Evolutionary conservation across 2,888 invertebrate genomes (phyloP).

Genomic region (Lordiphosa fenestrarum): DNA sequence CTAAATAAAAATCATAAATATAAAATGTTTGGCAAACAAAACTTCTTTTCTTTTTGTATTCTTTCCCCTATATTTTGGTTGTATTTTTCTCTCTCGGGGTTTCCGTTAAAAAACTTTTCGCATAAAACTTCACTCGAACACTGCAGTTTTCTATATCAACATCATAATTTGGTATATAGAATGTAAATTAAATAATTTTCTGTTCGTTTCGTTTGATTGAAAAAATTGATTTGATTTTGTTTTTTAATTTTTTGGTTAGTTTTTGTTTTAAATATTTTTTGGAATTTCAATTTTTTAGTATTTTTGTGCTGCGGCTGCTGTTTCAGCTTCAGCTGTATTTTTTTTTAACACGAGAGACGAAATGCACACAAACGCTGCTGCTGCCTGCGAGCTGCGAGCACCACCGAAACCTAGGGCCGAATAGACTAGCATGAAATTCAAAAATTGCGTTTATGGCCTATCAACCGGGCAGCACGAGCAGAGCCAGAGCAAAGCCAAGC

Average conservation of each 20-base stretch:
- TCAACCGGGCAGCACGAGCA: constrained; percentile 34
- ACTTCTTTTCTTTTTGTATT: neutral
- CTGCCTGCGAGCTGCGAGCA: constrained; percentile 79
- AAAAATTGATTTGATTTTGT: neutral
- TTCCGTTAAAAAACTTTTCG: constrained; percentile 3
- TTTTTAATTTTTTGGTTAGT: constrained; percentile 25
- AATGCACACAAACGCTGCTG: constrained; percentile 77
- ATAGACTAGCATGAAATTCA: constrained; percentile 80
- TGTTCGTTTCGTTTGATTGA: constrained; percentile 14
- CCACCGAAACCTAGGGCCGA: constrained; percentile 81
- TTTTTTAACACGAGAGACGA: constrained; percentile 75
- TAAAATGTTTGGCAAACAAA: constrained; percentile 28
- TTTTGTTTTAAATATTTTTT: constrained; percentile 14
- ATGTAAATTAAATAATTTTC: constrained; percentile 20
- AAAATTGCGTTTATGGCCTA: constrained; percentile 80
- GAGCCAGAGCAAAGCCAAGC: constrained; percentile 9
- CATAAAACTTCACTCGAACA: constrained; percentile 8
- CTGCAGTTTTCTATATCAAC: constrained; percentile 28
- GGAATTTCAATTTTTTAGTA: constrained; percentile 31
- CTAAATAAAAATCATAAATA: constrained; percentile 59
- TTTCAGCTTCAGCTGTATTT: constrained; percentile 33
- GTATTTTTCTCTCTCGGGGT: neutral
- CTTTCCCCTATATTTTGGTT: constrained; percentile 18
- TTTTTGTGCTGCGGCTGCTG: constrained; percentile 17
- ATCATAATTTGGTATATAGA: constrained; percentile 36